phyloP scores from a whole-genome alignment of 2,797 vertebrate genomes.

The Distichodus sexfasciatus region DNA sequence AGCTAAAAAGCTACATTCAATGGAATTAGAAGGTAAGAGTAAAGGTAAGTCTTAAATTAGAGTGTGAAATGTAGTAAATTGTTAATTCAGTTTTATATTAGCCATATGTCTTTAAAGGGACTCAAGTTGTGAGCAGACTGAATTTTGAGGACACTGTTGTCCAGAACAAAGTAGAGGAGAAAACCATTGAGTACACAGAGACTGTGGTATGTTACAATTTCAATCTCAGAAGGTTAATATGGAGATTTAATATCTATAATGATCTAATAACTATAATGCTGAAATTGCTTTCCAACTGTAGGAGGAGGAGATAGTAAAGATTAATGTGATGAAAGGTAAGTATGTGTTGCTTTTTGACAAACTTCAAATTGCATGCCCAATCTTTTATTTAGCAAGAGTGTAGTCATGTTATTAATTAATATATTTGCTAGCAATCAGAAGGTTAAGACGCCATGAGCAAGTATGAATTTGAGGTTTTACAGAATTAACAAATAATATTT shows the following conservation, averaged over 20 bases:
- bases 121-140: slow-evolving; percentile 46
- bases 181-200: slow-evolving; percentile 51
- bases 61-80: not conserved
- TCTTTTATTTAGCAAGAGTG: too few species aligned
- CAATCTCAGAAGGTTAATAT: not conserved
- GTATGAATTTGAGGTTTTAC: too few species aligned
- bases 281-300: slow-evolving; percentile 34
- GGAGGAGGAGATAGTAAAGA: slow-evolving; percentile 57
- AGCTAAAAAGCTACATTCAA: slow-evolving; percentile 62
- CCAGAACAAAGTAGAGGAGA: slow-evolving; percentile 44
- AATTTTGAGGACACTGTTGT: slow-evolving; percentile 48
- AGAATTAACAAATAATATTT: too few species aligned
- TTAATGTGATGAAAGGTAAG: slow-evolving; percentile 49
- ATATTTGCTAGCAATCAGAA: too few species aligned
- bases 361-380: not conserved
- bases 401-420: not conserved
- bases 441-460: too few species aligned
- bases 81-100: not conserved
- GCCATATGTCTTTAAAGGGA: slow-evolving; percentile 41
- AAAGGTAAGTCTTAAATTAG: not conserved
- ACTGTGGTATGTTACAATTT: slow-evolving; percentile 44
- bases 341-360: too few species aligned
- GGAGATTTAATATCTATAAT: not conserved
- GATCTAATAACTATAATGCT: not conserved
- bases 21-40: slow-evolving; percentile 69